phyloP scores from a whole-genome alignment of 1,140 invertebrate species.

The Liolophura sinensis region DNA sequence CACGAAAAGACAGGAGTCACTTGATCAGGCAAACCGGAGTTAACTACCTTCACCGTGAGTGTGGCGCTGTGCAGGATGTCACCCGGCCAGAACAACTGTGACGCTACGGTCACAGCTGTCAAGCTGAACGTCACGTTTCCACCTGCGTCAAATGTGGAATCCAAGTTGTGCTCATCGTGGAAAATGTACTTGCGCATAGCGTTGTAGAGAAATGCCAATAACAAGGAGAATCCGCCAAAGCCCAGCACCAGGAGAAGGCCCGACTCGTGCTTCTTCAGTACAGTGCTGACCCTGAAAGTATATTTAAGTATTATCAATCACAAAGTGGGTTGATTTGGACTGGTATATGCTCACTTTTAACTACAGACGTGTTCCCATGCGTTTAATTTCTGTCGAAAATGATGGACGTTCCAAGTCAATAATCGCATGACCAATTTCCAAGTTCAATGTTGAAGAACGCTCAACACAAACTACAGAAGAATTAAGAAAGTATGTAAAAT shows the following conservation, averaged over 20 bases:
- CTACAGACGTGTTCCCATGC: too few species aligned
- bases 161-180: slow-evolving; percentile 52
- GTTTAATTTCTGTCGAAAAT: too few species aligned
- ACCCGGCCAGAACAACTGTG: slow-evolving; percentile 50
- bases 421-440: too few species aligned
- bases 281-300: slow-evolving; percentile 37
- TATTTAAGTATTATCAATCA: neutral
- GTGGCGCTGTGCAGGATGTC: slow-evolving; percentile 53
- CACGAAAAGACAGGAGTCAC: slow-evolving; percentile 5
- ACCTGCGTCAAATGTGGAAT: slow-evolving; percentile 58
- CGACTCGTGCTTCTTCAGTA: slow-evolving; percentile 41
- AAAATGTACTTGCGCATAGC: slow-evolving; percentile 48
- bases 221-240: slow-evolving; percentile 49
- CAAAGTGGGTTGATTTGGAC: too few species aligned
- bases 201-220: slow-evolving; percentile 47
- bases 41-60: slow-evolving; percentile 45
- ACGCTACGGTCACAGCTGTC: slow-evolving; percentile 50
- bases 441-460: too few species aligned
- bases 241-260: slow-evolving; percentile 49
- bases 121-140: slow-evolving; percentile 51
- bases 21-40: neutral
- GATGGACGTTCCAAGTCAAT: too few species aligned
- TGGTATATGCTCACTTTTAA: too few species aligned
- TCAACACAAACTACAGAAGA: too few species aligned
- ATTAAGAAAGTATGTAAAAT: too few species aligned